A percentile compares a stretch with the other conserved stretches of the same genome.
Conservation (phyloP, 2,113 vertebrate species). For the Motacilla alba region DNA sequence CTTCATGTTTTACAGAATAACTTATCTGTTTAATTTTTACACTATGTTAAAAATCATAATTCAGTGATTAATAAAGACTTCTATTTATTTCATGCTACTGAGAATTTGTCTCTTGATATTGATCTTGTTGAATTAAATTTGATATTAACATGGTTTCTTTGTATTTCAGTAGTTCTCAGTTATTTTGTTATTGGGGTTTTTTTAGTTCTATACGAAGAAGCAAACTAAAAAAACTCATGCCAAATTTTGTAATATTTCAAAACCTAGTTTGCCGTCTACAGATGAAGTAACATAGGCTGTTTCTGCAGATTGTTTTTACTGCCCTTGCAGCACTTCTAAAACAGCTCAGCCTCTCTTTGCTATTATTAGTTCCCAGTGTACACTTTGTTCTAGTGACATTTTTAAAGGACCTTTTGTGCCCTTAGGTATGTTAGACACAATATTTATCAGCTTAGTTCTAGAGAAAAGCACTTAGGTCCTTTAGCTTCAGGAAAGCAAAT, state of each 20-base stretch:
- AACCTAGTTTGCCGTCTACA: not conserved
- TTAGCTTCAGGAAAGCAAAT: conserved; percentile 46
- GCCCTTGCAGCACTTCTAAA: conserved; percentile 15
- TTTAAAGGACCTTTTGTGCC: conserved; percentile 46
- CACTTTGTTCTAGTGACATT: conserved; percentile 20
- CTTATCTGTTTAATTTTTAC: not conserved
- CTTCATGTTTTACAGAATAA: not conserved
- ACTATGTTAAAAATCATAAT: not conserved
- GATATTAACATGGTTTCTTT: not conserved
- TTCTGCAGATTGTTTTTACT: conserved; percentile 26
- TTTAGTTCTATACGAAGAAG: not conserved
- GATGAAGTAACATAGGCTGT: not conserved
- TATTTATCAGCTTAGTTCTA: conserved; percentile 56
- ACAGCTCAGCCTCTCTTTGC: not conserved
- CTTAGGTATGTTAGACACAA: conserved; percentile 39
- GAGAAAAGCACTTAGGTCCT: conserved; percentile 23
- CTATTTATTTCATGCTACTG: not conserved
- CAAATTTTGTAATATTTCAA: not conserved
- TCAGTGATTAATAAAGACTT: not conserved
- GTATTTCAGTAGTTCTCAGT: not conserved
- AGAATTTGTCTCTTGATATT: not conserved
- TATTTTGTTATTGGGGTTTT: too few relatives aligned
- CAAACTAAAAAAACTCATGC: not conserved
- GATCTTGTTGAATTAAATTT: not conserved
- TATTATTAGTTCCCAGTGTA: conserved; percentile 26